Evolutionary conservation across 2,888 invertebrate genomes (phyloP).

Genomic region (Coleophora deauratella): DNA sequence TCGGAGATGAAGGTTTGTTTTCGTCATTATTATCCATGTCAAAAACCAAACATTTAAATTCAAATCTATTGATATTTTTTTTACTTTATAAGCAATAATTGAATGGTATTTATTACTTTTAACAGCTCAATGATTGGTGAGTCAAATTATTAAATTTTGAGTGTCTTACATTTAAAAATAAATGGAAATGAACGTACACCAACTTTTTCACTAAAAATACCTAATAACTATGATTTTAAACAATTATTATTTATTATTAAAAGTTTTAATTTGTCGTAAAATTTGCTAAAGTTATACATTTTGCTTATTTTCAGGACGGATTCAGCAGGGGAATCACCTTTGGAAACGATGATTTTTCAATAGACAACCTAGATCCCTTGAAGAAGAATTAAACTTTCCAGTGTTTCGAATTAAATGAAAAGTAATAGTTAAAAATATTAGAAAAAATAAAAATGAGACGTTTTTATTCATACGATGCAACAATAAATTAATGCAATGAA

Average conservation of each 20-base stretch:
- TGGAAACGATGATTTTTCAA: constrained; percentile 94
- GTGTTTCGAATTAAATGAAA: constrained; percentile 12
- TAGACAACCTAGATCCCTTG: constrained; percentile 95
- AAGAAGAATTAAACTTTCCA: constrained; percentile 77
- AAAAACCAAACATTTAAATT: constrained; percentile 1
- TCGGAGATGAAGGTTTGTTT: constrained; percentile 87
- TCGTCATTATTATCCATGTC: neutral
- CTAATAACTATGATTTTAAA: too few species aligned
- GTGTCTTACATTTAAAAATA: too few species aligned
- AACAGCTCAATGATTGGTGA: constrained; percentile 46
- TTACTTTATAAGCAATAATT: constrained; percentile 6
- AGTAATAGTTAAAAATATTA: constrained; percentile 29
- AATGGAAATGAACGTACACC: too few species aligned
- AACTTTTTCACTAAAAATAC: too few species aligned
- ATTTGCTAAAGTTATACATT: too few species aligned
- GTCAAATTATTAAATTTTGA: constrained; percentile 25
- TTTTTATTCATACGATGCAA: constrained; percentile 45
- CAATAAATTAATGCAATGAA: constrained; percentile 39
- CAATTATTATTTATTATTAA: too few species aligned
- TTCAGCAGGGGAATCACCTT: constrained; percentile 90
- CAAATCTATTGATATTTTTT: constrained; percentile 6
- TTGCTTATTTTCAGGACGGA: constrained; percentile 82
- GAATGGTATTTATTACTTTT: constrained; percentile 18
- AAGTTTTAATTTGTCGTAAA: neutral
- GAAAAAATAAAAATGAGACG: constrained; percentile 30